These are phyloP conservation scores for Prunella himalayana DNA, from an alignment of 2,113 vertebrate species.

Conservation along the genomic window DNA sequence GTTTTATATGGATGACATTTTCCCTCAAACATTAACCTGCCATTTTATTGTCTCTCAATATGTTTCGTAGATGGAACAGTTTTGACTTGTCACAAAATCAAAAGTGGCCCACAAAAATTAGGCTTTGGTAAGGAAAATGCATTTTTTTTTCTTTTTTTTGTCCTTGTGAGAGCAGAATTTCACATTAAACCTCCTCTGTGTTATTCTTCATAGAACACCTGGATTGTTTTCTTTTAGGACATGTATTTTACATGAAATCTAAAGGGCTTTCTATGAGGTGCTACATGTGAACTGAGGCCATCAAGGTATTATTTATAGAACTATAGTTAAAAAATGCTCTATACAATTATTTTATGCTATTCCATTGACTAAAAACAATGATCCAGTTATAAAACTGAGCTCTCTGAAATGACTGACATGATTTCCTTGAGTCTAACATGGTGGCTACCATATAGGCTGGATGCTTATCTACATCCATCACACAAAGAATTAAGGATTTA, in stretches of 20 bases:
- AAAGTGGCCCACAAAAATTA: neutral
- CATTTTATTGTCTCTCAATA: conserved; percentile 50
- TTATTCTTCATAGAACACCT: neutral
- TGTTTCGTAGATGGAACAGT: neutral
- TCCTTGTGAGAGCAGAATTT: neutral
- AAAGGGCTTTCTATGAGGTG: neutral
- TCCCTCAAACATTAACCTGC: conserved; percentile 54
- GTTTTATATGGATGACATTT: conserved; percentile 62
- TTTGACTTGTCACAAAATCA: conserved; percentile 23
- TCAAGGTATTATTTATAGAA: neutral
- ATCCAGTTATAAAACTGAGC: neutral
- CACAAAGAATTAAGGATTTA: neutral
- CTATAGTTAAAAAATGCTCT: neutral
- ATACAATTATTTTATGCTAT: neutral
- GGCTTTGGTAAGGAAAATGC: neutral
- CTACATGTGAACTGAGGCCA: neutral
- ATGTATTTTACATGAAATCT: neutral
- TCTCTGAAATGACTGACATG: neutral
- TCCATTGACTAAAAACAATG: neutral
- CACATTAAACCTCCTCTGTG: neutral
- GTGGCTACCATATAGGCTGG: neutral
- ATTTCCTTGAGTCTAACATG: neutral
- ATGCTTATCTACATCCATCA: neutral
- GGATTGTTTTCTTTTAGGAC: neutral
- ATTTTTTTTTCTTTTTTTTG: neutral